These are phyloP conservation scores for Polylopha cassiicola DNA, from an alignment of 2,888 invertebrate genomes.

Conservation along the genomic window DNA sequence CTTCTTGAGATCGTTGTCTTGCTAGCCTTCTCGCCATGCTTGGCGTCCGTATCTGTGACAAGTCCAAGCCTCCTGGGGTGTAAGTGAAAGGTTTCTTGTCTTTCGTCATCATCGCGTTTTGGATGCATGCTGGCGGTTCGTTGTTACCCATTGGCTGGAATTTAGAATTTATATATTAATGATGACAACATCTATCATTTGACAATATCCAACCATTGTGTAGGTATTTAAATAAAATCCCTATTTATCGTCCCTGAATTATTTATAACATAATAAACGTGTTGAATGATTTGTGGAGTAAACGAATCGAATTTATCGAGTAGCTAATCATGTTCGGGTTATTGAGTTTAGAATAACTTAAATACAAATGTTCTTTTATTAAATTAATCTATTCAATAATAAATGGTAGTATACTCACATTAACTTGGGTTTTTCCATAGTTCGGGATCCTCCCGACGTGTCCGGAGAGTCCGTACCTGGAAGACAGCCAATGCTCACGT, in stretches of 20 bases:
- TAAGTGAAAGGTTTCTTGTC: slow-evolving; percentile 98
- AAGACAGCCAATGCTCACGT: slow-evolving; percentile 59
- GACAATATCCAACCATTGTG: too few species aligned
- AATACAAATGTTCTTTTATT: too few species aligned
- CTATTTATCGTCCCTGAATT: too few species aligned
- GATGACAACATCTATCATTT: too few species aligned
- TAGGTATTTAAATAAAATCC: too few species aligned
- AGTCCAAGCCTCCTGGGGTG: slow-evolving; percentile 93
- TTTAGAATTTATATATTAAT: too few species aligned
- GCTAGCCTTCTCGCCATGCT: slow-evolving; percentile 89
- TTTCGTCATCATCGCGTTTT: slow-evolving; percentile 96
- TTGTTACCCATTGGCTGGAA: slow-evolving; percentile 67
- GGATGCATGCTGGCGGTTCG: slow-evolving; percentile 92
- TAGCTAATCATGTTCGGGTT: too few species aligned
- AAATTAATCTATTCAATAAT: background rate
- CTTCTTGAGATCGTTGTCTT: slow-evolving; percentile 78
- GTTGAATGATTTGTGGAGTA: too few species aligned
- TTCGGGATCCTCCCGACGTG: slow-evolving; percentile 71
- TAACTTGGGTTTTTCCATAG: slow-evolving; percentile 68
- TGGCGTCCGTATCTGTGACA: slow-evolving; percentile 93
- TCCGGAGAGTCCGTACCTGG: slow-evolving; percentile 66
- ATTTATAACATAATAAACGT: too few species aligned
- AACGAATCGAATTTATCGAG: too few species aligned
- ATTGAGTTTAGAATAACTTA: too few species aligned
- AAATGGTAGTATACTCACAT: slow-evolving; percentile 51